phyloP scores from a whole-genome alignment of 1,140 invertebrate genomes.

The Diprion similis region DNA sequence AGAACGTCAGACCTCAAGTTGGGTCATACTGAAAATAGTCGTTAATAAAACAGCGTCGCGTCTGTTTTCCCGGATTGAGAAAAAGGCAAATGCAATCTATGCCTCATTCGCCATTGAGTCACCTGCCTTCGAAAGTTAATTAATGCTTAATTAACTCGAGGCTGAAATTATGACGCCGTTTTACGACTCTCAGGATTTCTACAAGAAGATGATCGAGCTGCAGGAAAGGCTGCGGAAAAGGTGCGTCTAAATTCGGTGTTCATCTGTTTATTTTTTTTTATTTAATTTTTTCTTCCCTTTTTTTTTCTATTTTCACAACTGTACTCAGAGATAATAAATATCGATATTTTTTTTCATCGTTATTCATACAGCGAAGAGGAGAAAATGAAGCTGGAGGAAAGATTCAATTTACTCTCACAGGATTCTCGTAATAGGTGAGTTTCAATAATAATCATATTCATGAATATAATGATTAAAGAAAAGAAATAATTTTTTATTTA shows the following conservation, averaged over 20 bases:
- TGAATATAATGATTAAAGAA: too few species aligned
- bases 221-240: slow-evolving; percentile 54
- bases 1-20: background rate
- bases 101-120: background rate
- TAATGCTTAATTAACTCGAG: background rate
- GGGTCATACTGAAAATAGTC: background rate
- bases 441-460: background rate
- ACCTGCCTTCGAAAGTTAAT: background rate
- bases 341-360: background rate
- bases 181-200: slow-evolving; percentile 44
- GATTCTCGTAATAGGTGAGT: slow-evolving; percentile 52
- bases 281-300: slow-evolving; percentile 2
- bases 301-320: slow-evolving; percentile 15
- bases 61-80: background rate
- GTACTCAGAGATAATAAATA: background rate
- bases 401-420: slow-evolving; percentile 49
- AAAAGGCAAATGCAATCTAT: background rate
- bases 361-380: slow-evolving; percentile 51
- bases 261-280: background rate
- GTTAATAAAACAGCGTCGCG: background rate
- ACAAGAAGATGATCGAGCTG: slow-evolving; percentile 52
- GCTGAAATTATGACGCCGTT: slow-evolving; percentile 39
- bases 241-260: slow-evolving; percentile 32
- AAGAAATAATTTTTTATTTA: too few species aligned
- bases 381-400: slow-evolving; percentile 53